Percentiles rank a stretch among this genome's conserved stretches.
phyloP scores from a whole-genome alignment of 2,888 invertebrate genomes.

The Miltochrista miniata region DNA sequence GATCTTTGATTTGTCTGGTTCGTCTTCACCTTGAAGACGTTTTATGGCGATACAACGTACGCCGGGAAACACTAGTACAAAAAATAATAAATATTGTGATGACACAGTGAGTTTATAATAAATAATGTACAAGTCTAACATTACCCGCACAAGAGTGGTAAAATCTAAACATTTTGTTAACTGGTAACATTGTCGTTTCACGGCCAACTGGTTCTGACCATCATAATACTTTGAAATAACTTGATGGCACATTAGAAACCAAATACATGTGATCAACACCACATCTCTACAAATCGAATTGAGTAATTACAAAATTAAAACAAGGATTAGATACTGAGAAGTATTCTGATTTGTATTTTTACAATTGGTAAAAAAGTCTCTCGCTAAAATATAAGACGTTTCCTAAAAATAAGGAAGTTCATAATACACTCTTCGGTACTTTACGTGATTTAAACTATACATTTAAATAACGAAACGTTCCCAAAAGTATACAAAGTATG shows the following conservation, averaged over 20 bases:
- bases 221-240: constrained; percentile 38
- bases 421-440: too few relatives aligned
- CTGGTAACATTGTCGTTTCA: constrained; percentile 36
- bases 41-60: too few relatives aligned
- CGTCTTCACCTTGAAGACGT: too few relatives aligned
- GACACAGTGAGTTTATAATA: neutral
- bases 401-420: too few relatives aligned
- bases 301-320: neutral
- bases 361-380: neutral
- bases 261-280: constrained; percentile 7
- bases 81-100: neutral
- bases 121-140: constrained; percentile 1
- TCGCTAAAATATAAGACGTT: too few relatives aligned
- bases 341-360: neutral
- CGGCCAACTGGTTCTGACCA: constrained; percentile 31
- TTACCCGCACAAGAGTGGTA: constrained; percentile 16
- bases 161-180: constrained; percentile 25
- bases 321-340: neutral
- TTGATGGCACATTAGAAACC: constrained; percentile 32
- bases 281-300: constrained; percentile 18
- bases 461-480: too few relatives aligned
- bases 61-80: neutral
- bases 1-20: too few relatives aligned
- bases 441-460: too few relatives aligned
- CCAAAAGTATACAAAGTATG: too few relatives aligned